Percentiles rank a stretch among this genome's conserved stretches.
Conservation (phyloP, 2,888 invertebrate species). For the Zele albiditarsus region DNA sequence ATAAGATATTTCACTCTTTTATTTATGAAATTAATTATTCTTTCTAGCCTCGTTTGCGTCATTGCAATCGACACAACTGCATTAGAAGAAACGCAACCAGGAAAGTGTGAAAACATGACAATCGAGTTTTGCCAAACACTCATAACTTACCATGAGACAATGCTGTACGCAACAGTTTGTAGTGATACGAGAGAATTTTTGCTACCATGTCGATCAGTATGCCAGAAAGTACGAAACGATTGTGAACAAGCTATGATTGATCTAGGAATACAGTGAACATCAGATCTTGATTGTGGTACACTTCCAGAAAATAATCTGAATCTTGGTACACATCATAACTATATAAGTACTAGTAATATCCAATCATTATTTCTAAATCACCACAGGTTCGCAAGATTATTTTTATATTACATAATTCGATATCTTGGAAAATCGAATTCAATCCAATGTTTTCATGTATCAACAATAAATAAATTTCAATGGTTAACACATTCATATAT, state of each 20-base stretch:
- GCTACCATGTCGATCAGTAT: constrained; percentile 92
- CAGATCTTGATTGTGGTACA: constrained; percentile 88
- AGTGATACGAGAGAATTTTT: constrained; percentile 92
- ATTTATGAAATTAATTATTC: constrained; percentile 28
- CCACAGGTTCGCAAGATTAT: too few species aligned
- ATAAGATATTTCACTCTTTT: constrained; percentile 3
- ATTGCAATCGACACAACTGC: constrained; percentile 44
- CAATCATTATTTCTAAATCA: too few species aligned
- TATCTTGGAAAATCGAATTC: too few species aligned
- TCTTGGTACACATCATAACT: constrained; percentile 78
- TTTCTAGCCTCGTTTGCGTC: constrained; percentile 40
- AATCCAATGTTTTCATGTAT: too few species aligned
- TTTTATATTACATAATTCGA: too few species aligned
- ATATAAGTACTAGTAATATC: too few species aligned
- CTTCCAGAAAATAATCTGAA: constrained; percentile 85
- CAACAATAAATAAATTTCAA: too few species aligned
- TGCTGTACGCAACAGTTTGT: too few species aligned
- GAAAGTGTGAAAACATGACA: neutral
- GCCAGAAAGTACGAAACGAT: constrained; percentile 88
- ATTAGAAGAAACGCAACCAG: constrained; percentile 30
- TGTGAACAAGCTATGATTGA: constrained; percentile 90
- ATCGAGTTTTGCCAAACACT: constrained; percentile 74
- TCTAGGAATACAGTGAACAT: constrained; percentile 93
- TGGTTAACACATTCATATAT: too few species aligned
- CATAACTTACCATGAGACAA: too few species aligned